Conservation (phyloP, 2,113 vertebrate species). For the Microtus richardsoni region DNA sequence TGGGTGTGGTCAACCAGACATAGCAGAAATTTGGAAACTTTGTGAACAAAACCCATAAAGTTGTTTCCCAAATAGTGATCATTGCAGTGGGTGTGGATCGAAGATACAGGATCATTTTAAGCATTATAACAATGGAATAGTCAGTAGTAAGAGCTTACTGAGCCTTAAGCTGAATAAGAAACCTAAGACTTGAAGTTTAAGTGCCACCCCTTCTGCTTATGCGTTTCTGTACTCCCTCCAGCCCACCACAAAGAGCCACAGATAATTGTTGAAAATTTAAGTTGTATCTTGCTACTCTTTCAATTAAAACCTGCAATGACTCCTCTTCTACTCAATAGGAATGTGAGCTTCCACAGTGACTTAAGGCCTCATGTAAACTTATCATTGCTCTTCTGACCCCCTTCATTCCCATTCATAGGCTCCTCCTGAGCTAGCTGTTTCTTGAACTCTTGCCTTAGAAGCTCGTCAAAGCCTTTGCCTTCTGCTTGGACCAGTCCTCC, state of each 20-base stretch:
- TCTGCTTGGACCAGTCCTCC: background rate
- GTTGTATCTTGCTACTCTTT: background rate
- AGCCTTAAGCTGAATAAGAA: background rate
- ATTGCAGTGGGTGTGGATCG: background rate
- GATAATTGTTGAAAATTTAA: background rate
- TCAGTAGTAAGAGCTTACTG: background rate
- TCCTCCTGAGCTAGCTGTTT: background rate
- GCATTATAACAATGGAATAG: background rate
- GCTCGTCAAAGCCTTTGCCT: background rate
- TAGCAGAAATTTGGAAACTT: background rate
- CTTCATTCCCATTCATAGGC: background rate
- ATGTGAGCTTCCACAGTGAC: background rate
- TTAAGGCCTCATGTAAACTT: rapidly evolving
- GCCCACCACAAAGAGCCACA: background rate
- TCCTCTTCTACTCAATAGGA: background rate
- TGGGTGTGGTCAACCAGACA: rapidly evolving
- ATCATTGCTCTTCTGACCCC: background rate
- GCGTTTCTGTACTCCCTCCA: background rate
- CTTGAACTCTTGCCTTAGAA: background rate
- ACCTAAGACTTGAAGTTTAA: background rate
- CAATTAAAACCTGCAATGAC: background rate
- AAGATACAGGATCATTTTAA: background rate
- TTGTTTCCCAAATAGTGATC: background rate
- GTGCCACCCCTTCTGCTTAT: background rate
- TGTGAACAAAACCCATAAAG: background rate